Evolutionary conservation across 1,140 invertebrate species (phyloP).

Genomic region (Meloidogyne floridensis): DNA sequence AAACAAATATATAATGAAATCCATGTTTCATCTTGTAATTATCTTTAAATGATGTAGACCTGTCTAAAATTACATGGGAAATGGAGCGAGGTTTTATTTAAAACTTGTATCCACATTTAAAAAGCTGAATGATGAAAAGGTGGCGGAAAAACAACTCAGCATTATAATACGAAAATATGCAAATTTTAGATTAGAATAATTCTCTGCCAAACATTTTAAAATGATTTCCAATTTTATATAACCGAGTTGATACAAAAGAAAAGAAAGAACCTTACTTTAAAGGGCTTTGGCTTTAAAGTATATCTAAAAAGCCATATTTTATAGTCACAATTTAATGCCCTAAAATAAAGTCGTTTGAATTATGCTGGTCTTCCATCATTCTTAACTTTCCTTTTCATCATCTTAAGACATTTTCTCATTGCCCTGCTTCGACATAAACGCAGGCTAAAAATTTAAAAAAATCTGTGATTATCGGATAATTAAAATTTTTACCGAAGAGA

Average conservation of each 20-base stretch:
- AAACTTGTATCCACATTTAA: no score
- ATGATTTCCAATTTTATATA: no score
- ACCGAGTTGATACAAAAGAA: neutral
- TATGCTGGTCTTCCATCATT: neutral
- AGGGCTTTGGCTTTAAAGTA: no score
- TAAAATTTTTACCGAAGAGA: slow-evolving; percentile 17
- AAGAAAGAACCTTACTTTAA: neutral
- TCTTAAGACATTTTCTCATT: neutral
- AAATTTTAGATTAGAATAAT: no score
- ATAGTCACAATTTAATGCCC: neutral
- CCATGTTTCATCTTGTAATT: neutral
- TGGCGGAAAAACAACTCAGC: no score
- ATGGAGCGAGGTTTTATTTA: no score
- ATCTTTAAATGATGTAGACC: neutral
- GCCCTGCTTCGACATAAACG: neutral
- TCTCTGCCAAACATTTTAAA: no score
- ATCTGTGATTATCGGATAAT: neutral
- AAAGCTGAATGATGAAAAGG: no score
- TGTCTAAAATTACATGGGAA: neutral
- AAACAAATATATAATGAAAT: slow-evolving; percentile 4
- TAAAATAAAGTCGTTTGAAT: slow-evolving; percentile 7
- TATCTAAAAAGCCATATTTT: neutral
- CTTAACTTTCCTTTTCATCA: neutral
- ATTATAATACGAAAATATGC: no score
- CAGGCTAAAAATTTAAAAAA: neutral